Evolutionary conservation across 2,888 invertebrate genomes (phyloP), one percentile per base, ranked within the genome.

Genomic region (Cerceris ruficornis): DNA sequence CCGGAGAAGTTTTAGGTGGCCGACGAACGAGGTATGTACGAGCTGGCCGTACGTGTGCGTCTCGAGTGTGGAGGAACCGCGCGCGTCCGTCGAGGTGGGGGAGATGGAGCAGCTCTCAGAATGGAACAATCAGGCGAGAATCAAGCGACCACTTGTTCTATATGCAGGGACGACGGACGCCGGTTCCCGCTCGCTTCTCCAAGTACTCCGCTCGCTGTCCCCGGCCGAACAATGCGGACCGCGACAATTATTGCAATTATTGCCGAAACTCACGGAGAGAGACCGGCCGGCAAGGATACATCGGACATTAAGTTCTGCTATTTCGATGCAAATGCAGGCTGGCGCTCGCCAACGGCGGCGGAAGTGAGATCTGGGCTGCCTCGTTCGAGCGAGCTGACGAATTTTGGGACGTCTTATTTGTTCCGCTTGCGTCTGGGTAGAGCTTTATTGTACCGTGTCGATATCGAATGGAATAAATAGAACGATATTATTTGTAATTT

Each of bases 121-220:
- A 92, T 92, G 89, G 91, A 92, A 92, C 92, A 92, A 92, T 92
- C 92, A 92, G 89, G 82, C 86, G 89, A 89, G 91, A 92, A 92
- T 92, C 92, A 92, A 91, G 91, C 91, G 89, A 90, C 88, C 91
- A 90, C 92, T 92, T 92, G 92, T 92, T 92, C 90, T 85, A 88
- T 87, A 87, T 87, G 88, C 88, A 80, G 82, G 86, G 84, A 83
- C 80, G 82, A 79, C 84, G 87, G 87, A 86, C 87, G 85, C 70
- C 83, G 85, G 83, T 79, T 64, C 55, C 17, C 71, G 66, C 42
- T 67, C 87, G 82, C 78, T 90, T 80, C 90, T 89, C 88, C 77
- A 88, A 89, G 87, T 89, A 79, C 77, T 83, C 75, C 71, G 81
- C 79, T 69, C 71, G 75, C 28, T 28, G 79, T 58, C 73, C 71